Evolutionary conservation across 2,888 invertebrate species (phyloP).

Genomic region (Napeogenes inachia): DNA sequence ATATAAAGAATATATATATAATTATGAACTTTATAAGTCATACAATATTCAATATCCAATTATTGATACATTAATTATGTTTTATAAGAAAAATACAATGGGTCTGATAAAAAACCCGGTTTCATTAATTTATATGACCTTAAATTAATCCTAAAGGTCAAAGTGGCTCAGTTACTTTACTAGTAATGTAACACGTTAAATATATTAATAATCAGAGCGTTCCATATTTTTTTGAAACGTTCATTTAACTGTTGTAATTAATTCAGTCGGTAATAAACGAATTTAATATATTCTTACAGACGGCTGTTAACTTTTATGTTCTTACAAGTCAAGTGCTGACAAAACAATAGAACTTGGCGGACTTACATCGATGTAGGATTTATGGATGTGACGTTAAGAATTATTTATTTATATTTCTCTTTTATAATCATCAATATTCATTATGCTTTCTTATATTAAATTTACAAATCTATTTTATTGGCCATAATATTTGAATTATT

Average conservation of each 20-base stretch:
- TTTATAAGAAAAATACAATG: no score
- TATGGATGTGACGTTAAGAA: constrained; percentile 29
- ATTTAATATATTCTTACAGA: constrained; percentile 57
- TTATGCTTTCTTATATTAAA: background rate
- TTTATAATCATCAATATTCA: background rate
- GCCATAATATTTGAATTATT: no score
- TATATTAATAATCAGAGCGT: constrained; percentile 48
- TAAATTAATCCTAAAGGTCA: no score
- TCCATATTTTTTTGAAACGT: constrained; percentile 61
- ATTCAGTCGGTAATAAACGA: constrained; percentile 60
- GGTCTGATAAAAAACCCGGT: no score
- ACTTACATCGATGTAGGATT: constrained; percentile 27
- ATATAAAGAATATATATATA: no score
- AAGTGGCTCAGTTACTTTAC: background rate
- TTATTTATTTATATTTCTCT: background rate
- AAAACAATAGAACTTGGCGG: constrained; percentile 38
- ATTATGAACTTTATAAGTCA: background rate
- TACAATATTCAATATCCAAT: no score
- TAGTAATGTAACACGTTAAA: constrained; percentile 20
- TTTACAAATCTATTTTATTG: no score
- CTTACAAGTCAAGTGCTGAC: constrained; percentile 43
- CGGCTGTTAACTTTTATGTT: constrained; percentile 48
- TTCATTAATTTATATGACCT: no score
- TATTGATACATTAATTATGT: no score
- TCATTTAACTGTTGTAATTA: constrained; percentile 70